These are phyloP conservation scores for Synanthedon tipuliformis DNA, from an alignment of 2,888 invertebrate species.

Conservation along the genomic window DNA sequence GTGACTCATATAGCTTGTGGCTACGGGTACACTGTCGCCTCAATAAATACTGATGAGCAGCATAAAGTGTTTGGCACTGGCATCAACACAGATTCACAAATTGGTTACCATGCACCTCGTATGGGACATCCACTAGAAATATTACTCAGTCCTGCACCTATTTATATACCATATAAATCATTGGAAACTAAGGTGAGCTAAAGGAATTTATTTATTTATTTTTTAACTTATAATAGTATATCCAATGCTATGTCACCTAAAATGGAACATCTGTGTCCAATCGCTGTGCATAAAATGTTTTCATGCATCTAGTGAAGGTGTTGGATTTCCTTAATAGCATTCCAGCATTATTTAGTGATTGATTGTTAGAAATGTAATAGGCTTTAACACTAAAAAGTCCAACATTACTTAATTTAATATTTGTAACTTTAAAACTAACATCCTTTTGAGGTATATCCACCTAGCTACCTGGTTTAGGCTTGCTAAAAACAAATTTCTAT, in stretches of 20 bases:
- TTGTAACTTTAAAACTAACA: no score
- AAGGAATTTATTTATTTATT: not conserved
- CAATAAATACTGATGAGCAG: slow-evolving; percentile 74
- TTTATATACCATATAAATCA: slow-evolving; percentile 75
- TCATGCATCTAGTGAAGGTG: no score
- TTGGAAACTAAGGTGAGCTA: slow-evolving; percentile 58
- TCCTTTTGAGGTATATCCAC: no score
- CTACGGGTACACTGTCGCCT: slow-evolving; percentile 89
- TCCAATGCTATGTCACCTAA: not conserved
- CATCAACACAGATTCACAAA: slow-evolving; percentile 91
- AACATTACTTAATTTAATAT: no score
- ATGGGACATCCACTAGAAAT: slow-evolving; percentile 75
- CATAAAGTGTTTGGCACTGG: slow-evolving; percentile 88
- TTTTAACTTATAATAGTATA: not conserved
- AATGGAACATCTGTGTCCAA: not conserved
- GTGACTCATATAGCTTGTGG: slow-evolving; percentile 82
- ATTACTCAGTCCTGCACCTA: slow-evolving; percentile 78
- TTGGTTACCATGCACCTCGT: slow-evolving; percentile 78
- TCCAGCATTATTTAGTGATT: no score
- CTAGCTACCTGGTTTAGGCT: no score
- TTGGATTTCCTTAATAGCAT: no score
- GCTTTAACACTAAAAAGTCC: no score
- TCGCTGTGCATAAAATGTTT: no score
- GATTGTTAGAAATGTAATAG: no score
- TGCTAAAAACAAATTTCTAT: no score